Evolutionary conservation across 1,140 invertebrate species (phyloP).

Genomic region (Cryptotermes secundus): DNA sequence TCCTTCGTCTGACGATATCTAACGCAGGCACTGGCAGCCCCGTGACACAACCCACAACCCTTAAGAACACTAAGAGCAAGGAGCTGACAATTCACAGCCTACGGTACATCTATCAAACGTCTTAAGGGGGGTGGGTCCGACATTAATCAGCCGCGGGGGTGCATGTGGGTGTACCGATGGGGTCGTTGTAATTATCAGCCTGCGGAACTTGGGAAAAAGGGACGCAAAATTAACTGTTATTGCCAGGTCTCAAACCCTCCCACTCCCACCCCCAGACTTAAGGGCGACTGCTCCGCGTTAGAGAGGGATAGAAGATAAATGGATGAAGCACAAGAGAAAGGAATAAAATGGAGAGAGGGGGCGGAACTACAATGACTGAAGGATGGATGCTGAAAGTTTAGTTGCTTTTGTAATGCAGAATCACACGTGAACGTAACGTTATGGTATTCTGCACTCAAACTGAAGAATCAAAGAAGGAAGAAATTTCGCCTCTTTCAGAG

Average conservation of each 20-base stretch:
- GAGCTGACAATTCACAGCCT: background rate
- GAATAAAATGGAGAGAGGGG: conserved; percentile 1
- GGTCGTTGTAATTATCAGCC: conserved; percentile 12
- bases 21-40: too few species aligned
- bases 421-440: background rate
- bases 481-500: too few species aligned
- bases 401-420: background rate
- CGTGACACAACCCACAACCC: too few species aligned
- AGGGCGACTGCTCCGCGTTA: background rate
- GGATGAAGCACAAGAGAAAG: background rate
- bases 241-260: background rate
- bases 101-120: background rate
- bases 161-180: background rate
- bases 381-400: background rate
- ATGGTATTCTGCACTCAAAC: background rate
- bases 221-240: background rate
- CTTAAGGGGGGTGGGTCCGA: background rate
- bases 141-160: background rate
- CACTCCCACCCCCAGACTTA: background rate
- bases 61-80: background rate
- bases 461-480: background rate
- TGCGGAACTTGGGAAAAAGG: background rate
- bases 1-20: too few species aligned
- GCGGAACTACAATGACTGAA: background rate
- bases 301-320: background rate